Conservation (phyloP, 2,888 invertebrate genomes). For the Eilema caniola region DNA sequence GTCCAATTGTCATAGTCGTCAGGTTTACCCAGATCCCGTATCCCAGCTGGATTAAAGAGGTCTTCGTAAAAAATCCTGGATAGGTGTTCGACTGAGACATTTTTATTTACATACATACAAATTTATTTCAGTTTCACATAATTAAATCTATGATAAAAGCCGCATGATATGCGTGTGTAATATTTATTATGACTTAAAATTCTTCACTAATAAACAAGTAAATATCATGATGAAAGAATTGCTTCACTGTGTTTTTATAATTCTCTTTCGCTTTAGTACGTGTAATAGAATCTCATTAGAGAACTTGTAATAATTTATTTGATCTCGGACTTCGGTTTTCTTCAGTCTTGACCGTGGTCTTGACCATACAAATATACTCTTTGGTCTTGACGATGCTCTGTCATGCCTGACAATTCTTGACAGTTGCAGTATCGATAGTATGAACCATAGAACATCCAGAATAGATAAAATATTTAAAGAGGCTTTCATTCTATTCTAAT, state of each 20-base stretch:
- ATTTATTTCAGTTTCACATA: neutral
- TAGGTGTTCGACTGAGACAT: neutral
- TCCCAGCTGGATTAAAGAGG: conserved; percentile 64
- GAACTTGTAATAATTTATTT: neutral
- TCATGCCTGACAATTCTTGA: neutral
- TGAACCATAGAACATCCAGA: neutral
- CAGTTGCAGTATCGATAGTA: neutral
- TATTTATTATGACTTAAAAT: neutral
- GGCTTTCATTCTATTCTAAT: neutral
- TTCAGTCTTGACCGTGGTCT: neutral
- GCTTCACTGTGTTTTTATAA: neutral
- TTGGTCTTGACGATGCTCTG: neutral
- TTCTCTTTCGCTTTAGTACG: neutral
- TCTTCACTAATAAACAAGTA: neutral
- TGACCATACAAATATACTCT: too few species aligned
- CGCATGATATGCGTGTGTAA: neutral
- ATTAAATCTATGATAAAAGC: neutral
- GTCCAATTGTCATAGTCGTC: conserved; percentile 86
- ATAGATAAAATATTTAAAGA: neutral
- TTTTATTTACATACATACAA: neutral
- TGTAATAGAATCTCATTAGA: neutral
- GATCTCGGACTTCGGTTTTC: neutral
- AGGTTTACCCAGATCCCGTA: conserved; percentile 80
- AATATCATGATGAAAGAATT: neutral
- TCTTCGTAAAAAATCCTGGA: conserved; percentile 64